These are phyloP conservation scores for Drosophila mercatorum DNA, from an alignment of 2,888 invertebrate species.

Conservation along the genomic window DNA sequence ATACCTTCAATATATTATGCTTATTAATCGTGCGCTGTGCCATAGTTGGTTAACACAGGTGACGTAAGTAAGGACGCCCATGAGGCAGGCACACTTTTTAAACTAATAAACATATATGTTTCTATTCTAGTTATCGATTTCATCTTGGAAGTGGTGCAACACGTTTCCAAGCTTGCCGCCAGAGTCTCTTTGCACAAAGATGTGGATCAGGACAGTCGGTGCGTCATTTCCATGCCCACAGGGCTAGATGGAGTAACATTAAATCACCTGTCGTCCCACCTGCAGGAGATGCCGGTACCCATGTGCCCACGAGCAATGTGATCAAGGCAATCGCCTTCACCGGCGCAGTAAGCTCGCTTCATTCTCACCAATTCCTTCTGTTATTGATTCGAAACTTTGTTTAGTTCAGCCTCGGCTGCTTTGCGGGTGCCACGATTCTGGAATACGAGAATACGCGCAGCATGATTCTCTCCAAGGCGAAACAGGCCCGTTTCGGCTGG, in stretches of 20 bases:
- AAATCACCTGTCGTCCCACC: conserved; percentile 49
- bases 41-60: conserved; percentile 68
- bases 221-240: conserved; percentile 53
- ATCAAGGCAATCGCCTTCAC: conserved; percentile 81
- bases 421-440: conserved; percentile 92
- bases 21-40: conserved; percentile 70
- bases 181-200: conserved; percentile 28
- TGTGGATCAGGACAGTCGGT: conserved; percentile 29
- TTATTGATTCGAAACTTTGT: conserved; percentile 2
- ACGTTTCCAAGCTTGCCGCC: conserved; percentile 32
- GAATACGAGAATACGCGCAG: conserved; percentile 90
- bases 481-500: conserved; percentile 84
- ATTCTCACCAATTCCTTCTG: background rate
- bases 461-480: conserved; percentile 81
- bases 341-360: conserved; percentile 73
- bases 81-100: background rate
- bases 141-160: conserved; percentile 46
- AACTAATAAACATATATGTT: background rate
- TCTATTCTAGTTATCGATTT: conserved; percentile 16
- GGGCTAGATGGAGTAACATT: conserved; percentile 47
- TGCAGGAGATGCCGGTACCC: conserved; percentile 43
- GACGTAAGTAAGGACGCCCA: conserved; percentile 65
- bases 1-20: conserved; percentile 66
- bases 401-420: conserved; percentile 88
- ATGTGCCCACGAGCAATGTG: conserved; percentile 74